phyloP scores from a whole-genome alignment of 2,888 invertebrate genomes.

The Eupithecia subfuscata region DNA sequence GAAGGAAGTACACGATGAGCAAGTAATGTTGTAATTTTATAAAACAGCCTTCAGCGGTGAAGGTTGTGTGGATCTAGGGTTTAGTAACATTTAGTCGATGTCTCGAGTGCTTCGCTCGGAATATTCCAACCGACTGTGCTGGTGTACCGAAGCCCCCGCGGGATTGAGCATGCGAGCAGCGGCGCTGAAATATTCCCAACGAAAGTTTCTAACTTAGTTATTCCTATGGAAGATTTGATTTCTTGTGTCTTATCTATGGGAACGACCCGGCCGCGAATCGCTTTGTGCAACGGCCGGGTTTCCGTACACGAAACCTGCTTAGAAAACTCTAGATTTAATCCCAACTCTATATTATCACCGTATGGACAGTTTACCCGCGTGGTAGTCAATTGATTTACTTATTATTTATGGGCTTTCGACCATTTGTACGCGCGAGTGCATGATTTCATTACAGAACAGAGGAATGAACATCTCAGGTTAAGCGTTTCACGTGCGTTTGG shows the following conservation, averaged over 20 bases:
- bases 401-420: slow-evolving; percentile 77
- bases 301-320: slow-evolving; percentile 55
- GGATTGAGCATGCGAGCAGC: slow-evolving; percentile 74
- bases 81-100: slow-evolving; percentile 82
- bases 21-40: slow-evolving; percentile 72
- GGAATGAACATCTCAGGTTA: slow-evolving; percentile 40
- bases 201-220: slow-evolving; percentile 74
- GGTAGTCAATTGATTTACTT: slow-evolving; percentile 78
- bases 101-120: slow-evolving; percentile 71
- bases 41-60: slow-evolving; percentile 66
- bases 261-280: slow-evolving; percentile 65
- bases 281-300: slow-evolving; percentile 74
- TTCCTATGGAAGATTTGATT: slow-evolving; percentile 81
- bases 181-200: slow-evolving; percentile 64
- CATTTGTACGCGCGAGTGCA: slow-evolving; percentile 75
- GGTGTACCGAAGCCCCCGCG: slow-evolving; percentile 48
- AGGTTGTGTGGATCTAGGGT: slow-evolving; percentile 27
- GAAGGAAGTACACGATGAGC: slow-evolving; percentile 79
- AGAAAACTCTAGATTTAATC: slow-evolving; percentile 66
- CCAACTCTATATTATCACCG: slow-evolving; percentile 55
- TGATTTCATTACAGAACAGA: slow-evolving; percentile 67
- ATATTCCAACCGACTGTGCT: slow-evolving; percentile 59
- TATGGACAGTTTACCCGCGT: slow-evolving; percentile 69
- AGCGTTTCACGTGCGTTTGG: slow-evolving; percentile 21
- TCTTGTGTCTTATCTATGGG: slow-evolving; percentile 77